These are phyloP conservation scores for Laupala kohalensis DNA, from an alignment of 1,140 invertebrate species.

Conservation along the genomic window DNA sequence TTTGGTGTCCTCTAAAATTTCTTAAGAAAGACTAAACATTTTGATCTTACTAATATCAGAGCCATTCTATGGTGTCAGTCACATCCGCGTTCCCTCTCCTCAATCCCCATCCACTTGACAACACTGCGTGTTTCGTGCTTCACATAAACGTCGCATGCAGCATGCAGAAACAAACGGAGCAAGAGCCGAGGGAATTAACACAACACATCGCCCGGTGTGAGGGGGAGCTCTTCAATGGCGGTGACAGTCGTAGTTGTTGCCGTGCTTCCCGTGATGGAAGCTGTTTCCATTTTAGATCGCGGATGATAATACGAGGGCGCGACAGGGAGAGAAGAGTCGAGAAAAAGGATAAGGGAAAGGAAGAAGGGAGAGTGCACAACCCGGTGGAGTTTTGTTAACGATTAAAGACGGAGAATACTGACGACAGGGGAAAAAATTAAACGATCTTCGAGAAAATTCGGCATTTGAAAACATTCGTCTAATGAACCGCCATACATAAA, in stretches of 20 bases:
- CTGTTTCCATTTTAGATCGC: rapidly evolving
- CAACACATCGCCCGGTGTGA: not conserved
- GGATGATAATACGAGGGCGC: not conserved
- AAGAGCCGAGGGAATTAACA: not conserved
- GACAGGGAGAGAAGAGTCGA: not conserved
- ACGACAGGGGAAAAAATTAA: no score
- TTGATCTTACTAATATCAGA: no score
- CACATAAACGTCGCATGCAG: not conserved
- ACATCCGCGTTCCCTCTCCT: not conserved
- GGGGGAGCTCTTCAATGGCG: not conserved
- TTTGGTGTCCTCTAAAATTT: no score
- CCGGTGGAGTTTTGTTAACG: no score
- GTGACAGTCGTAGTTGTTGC: no score
- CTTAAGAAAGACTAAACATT: no score
- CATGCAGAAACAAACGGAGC: not conserved
- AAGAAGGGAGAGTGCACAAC: not conserved
- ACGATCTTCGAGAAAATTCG: no score
- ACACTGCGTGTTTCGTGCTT: not conserved
- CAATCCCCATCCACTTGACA: not conserved
- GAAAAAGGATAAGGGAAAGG: not conserved
- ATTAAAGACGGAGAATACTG: no score
- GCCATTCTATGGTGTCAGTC: not conserved
- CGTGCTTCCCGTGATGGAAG: no score
- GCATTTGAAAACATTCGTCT: no score
- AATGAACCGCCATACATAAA: no score